Evolutionary conservation across 2,888 invertebrate species (phyloP), one percentile per base, ranked within the genome.

Genomic region (Pandemis heparana): DNA sequence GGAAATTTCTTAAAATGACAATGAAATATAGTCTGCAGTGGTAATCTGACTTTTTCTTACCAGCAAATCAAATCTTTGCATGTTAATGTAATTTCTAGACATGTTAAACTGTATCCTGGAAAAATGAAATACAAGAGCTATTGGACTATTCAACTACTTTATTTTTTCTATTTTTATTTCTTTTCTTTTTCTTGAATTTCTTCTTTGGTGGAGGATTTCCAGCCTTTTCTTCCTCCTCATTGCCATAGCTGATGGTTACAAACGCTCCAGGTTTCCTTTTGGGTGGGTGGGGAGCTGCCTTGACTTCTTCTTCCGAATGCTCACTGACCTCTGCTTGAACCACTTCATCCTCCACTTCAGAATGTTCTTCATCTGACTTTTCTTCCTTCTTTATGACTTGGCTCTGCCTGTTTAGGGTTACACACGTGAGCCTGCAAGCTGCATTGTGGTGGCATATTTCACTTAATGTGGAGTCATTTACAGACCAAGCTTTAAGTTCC

Each of bases 341-440:
- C 46, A 51, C 61, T 63, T 41, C 63, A 16, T 48, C 43, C 53
- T 69, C 65, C 60, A n/a, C 43, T 51, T 69, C 64, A 51, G 59
- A 51, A 16, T 39, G 72, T 23, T 76, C 75, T 68, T 78, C 77
- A 75, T 86, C 83, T 65, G 81, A 78, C 23, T 82, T 74, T n/a
- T 92, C 89, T 79, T 93, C 93, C 74, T 92, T 92, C 77, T 92
- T 90, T 41, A 92, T 84, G 39, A 89, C 80, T 81, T 91, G 89
- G 75, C 82, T 89, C 75, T 94, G 91, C 83, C 90, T 94, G 77
- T 96, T 92, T 43, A 97, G 87, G 70, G 95, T 92, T 67, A 97
- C 87, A 83, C 97, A 97, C 16, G 97, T 97, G 14, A 97, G 96
- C 81, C 98, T 95, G 84, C 97, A 97, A 5, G 96, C 96, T 64